A percentile compares a stretch with the other conserved stretches of the same genome.
Evolutionary conservation across 1,140 invertebrate species (phyloP).

Genomic region (Neocloeon triangulifer): DNA sequence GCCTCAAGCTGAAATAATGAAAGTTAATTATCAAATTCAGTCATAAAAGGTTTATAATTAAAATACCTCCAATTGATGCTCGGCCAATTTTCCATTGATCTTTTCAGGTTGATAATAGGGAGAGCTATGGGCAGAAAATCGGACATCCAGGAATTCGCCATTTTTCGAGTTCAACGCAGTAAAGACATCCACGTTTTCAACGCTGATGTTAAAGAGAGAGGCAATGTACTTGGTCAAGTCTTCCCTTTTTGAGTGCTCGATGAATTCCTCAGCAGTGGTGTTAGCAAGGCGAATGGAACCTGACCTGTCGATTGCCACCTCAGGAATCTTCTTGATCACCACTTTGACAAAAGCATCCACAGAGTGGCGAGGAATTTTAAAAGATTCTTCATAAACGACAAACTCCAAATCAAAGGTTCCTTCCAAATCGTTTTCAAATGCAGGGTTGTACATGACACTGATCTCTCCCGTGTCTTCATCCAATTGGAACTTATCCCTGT

Average conservation of each 20-base stretch:
- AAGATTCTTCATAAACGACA: constrained; percentile 28
- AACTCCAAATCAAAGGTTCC: constrained; percentile 46
- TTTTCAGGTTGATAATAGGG: constrained; percentile 73
- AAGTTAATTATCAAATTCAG: constrained; percentile 7
- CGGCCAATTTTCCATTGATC: constrained; percentile 51
- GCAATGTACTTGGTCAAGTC: constrained; percentile 41
- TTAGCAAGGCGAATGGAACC: constrained; percentile 69
- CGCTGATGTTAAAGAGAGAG: constrained; percentile 45
- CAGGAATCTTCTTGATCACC: constrained; percentile 59
- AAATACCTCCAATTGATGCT: constrained; percentile 35
- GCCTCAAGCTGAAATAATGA: constrained; percentile 40
- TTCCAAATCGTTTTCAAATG: too few species aligned
- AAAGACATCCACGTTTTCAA: constrained; percentile 77
- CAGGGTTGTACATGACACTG: constrained; percentile 45
- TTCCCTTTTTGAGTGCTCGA: constrained; percentile 52
- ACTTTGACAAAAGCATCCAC: constrained; percentile 62
- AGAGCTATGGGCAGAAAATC: constrained; percentile 78
- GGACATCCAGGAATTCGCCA: constrained; percentile 61
- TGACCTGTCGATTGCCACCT: constrained; percentile 72
- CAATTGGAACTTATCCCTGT: constrained; percentile 36
- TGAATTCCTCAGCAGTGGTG: constrained; percentile 62
- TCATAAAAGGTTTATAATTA: neutral
- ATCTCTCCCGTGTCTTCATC: constrained; percentile 57
- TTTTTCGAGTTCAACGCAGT: constrained; percentile 64
- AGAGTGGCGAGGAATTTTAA: constrained; percentile 23